These are phyloP conservation scores for Solenopsis invicta DNA, from an alignment of 1,140 invertebrate genomes.

Conservation along the genomic window DNA sequence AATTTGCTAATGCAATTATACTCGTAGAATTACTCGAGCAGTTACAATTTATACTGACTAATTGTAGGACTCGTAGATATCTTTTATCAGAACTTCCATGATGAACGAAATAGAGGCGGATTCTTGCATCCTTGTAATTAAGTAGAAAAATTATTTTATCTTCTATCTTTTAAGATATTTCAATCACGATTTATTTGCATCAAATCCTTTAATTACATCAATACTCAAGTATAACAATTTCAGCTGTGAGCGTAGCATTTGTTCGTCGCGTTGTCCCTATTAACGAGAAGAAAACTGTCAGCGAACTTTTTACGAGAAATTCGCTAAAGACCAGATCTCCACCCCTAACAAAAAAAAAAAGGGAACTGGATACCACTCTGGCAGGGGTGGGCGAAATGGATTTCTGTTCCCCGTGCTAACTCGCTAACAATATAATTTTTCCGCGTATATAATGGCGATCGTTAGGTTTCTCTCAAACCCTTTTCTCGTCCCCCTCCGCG, in stretches of 20 bases:
- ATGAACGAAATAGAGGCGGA: not conserved
- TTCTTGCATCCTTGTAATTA: not conserved
- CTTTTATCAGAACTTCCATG: no score
- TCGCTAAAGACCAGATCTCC: not conserved
- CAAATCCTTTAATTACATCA: not conserved
- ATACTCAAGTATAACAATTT: not conserved
- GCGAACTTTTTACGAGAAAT: slow-evolving; percentile 12
- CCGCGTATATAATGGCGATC: slow-evolving; percentile 64
- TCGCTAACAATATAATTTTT: slow-evolving; percentile 69
- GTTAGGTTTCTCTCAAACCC: slow-evolving; percentile 55
- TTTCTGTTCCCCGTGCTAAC: slow-evolving; percentile 41
- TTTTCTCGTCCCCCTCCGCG: slow-evolving; percentile 47
- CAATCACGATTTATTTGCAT: not conserved
- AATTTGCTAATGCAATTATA: not conserved
- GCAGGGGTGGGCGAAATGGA: slow-evolving; percentile 1
- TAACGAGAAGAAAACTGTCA: not conserved
- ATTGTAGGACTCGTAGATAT: not conserved
- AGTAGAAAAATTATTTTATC: not conserved
- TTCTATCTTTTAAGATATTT: not conserved
- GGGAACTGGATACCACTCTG: not conserved
- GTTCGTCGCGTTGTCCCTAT: not conserved
- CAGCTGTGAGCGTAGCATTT: not conserved
- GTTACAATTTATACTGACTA: not conserved
- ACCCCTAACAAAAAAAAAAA: not conserved
- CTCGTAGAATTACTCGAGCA: not conserved